phyloP scores from a whole-genome alignment of 1,140 invertebrate genomes.

The Camponotus vicinus region DNA sequence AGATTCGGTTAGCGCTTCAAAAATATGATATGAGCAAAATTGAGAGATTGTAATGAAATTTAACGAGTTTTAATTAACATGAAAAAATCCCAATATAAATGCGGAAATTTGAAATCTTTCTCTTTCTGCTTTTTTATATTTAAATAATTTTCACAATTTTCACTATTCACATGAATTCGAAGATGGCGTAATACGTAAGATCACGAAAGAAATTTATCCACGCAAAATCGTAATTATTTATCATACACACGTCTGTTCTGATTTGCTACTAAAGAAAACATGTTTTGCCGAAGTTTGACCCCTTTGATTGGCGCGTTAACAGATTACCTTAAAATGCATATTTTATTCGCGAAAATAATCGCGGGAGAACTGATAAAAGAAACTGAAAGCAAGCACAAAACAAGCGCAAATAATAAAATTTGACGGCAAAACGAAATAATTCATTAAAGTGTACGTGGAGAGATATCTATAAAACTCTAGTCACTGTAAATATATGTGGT shows the following conservation, averaged over 20 bases:
- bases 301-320: conserved; percentile 23
- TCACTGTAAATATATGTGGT: background rate
- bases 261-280: conserved; percentile 51
- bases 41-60: background rate
- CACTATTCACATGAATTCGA: background rate
- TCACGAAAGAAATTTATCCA: conserved; percentile 8
- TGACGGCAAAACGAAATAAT: conserved; percentile 2
- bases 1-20: background rate
- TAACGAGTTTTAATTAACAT: conserved; percentile 17
- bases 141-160: background rate
- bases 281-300: conserved; percentile 61
- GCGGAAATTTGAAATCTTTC: conserved; percentile 5
- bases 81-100: conserved; percentile 4
- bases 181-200: background rate
- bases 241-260: background rate
- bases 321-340: conserved; percentile 16
- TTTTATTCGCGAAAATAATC: conserved; percentile 43
- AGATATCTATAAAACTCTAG: background rate
- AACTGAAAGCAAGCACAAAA: too few species aligned
- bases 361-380: background rate
- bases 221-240: conserved; percentile 34
- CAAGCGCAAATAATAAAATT: background rate
- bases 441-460: background rate
- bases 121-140: background rate
- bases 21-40: conserved; percentile 18